Conservation (phyloP, 2,888 invertebrate genomes). For the Lacanobia oleracea region DNA sequence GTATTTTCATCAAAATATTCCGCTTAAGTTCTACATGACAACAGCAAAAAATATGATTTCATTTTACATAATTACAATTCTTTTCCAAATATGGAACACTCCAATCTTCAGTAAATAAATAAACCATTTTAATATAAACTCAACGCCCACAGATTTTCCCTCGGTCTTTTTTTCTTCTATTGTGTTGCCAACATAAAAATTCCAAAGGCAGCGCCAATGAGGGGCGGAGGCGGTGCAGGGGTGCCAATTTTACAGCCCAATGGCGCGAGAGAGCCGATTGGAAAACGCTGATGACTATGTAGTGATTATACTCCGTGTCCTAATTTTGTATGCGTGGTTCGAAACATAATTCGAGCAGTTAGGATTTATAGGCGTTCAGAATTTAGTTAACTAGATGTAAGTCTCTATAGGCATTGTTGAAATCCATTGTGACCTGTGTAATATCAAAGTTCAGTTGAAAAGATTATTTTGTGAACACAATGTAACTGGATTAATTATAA, state of each 20-base stretch:
- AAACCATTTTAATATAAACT: constrained; percentile 32
- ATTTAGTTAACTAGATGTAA: background rate
- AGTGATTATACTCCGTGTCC: constrained; percentile 66
- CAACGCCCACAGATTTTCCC: constrained; percentile 28
- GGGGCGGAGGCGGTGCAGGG: constrained; percentile 64
- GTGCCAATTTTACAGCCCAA: constrained; percentile 78
- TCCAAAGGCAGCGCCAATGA: constrained; percentile 65
- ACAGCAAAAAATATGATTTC: constrained; percentile 6
- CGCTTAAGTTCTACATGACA: background rate
- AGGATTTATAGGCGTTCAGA: background rate
- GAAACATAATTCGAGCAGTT: constrained; percentile 33
- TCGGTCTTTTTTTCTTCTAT: constrained; percentile 52
- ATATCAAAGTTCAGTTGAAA: constrained; percentile 2
- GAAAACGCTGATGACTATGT: constrained; percentile 71
- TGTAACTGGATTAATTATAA: constrained; percentile 1
- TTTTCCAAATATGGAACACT: constrained; percentile 42
- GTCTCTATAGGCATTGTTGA: background rate
- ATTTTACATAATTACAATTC: constrained; percentile 16
- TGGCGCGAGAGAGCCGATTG: constrained; percentile 75
- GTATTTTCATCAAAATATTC: background rate
- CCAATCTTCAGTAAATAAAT: constrained; percentile 23
- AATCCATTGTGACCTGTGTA: background rate
- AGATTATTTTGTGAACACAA: constrained; percentile 1
- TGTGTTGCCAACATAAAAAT: constrained; percentile 72
- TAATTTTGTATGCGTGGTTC: constrained; percentile 56